Evolutionary conservation across 2,888 invertebrate genomes (phyloP), one percentile per base, ranked within the genome.

Genomic region (Agrochola litura): DNA sequence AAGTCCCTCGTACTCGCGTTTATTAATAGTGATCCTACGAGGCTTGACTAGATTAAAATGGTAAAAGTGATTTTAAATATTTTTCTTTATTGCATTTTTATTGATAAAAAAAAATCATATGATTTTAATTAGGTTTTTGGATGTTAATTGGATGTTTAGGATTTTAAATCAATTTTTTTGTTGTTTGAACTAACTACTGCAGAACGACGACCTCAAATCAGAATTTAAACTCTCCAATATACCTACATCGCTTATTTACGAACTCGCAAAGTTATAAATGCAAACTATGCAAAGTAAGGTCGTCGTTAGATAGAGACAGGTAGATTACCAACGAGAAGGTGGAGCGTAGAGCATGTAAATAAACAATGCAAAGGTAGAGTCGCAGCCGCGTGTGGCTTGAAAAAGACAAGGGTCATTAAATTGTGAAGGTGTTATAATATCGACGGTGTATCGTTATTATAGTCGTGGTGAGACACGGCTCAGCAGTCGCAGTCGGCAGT

Each of bases 281-380:
- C 66, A 81, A 84, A 82, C 79, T 76, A 79, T 75, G 73, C 70
- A 81, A 84, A 82, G 79, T 79, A 81, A 79, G 67, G 78, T 83
- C 68, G 91, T 78, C 72, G 91, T 88, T 88, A 92, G 94, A 95
- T 93, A 94, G 94, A 94, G 94, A 94, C 93, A 94, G 94, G 94
- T 94, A 94, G 93, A 92, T 83, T 80, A 76, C 66, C 77, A 81
- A 70, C 81, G 85, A 87, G 93, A 94, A 95, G 95, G 95, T 95
- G 95, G 95, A 93, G 94, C 94, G 90, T 92, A 85, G 84, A 85
- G 85, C 82, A 87, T 90, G 93, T 94, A 94, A 92, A 94, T 92
- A 94, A 94, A 94, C 93, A 93, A 91, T 58, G 81, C 68, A 70
- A 81, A 87, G 84, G 85, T 77, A 77, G 79, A 73, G 81, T 72